Base-by-base conservation (phyloP, 2,888 invertebrate species). In the Pristionchus exspectatus region DNA sequence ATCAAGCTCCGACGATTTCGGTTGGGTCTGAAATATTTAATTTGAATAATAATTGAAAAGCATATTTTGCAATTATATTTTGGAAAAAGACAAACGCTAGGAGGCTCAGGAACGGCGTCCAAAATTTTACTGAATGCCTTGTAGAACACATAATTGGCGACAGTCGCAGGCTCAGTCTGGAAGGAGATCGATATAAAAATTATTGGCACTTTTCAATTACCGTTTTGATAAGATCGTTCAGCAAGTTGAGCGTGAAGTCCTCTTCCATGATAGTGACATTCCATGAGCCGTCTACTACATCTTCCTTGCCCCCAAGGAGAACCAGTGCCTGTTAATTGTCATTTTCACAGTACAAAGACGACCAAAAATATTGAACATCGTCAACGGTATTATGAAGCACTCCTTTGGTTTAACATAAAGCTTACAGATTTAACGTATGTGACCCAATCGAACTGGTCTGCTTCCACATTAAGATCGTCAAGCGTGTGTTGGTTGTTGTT, bases 61-160 rank as follows among this genome's bases (percentile, higher is more conserved):
- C 10, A n/a, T 27, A 16, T 27, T 33, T 27, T 21, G 12, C 3
- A 9, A 9, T 50, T 50, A 9, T 50, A 0, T 7, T 50, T 3
- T 7, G 9, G 3, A 50, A 50, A 50, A 50, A 10, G 9, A 50
- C 18, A 27, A 1, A 54, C 14, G 54, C 54, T 27, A 7, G 27
- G 27, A n/a, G 66, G 87, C 10, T 4, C 27, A 30, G 66, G 87
- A n/a, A 66, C 50, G 44, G 87, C 38, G 3, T 9, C 0, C 69
- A 38, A 44, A 69, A 69, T 66, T 44, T 87, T 44, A 4, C 10
- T 66, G 50, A 54, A 33, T 4, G 66, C 87, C 24, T 30, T 66
- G 38, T 16, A 69, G 87, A 44, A 87, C 12, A 87, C 56, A 44
- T 69, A 87, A 38, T 87, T 87, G 87, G 87, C 87, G 21, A 87